Base-by-base conservation (phyloP, 2,888 invertebrate genomes). In the Drosophila parthenogenetica region DNA sequence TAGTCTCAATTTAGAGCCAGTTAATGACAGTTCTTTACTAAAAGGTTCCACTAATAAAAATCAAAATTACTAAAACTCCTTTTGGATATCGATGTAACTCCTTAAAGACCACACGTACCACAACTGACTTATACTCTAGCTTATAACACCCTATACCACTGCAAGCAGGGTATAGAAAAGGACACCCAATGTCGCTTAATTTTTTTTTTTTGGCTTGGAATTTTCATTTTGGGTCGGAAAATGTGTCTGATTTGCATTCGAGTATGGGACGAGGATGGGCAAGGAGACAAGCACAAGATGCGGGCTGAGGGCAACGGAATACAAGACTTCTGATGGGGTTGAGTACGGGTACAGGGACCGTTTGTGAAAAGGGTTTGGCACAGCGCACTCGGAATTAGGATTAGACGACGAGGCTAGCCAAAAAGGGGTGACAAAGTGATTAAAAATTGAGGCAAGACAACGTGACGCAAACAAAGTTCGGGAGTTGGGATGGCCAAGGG, bases 231-330 rank as follows among this genome's bases (percentile, higher is more conserved):
- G 71, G 73, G 84, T 70, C 69, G 55, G 69, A 77, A 89, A 85
- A 87, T 87, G 82, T 84, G 73, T 79, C 87, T 89, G 85, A 85
- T 85, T 85, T 85, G 82, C 85, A 85, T 85, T 85, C 78, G 69
- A 46, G 46, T 32, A 43, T 45, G 64, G 63, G 58, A 45, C 55
- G 51, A 49, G 46, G 55, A 37, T 51, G 53, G 53, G 46, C 48
- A 35, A 49, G 53, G 35, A 49, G 37, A 14, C 7, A 8, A 43
- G 16, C 17, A 43, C 19, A 19, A 32, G n/a, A 54, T 29, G 16
- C 14, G 25, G 35, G 25, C 37, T 16, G 40, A 16, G 48, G 49
- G 14, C 32, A 16, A 45, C 8, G 40, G 22, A 7, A 59, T 10
- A 14, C 43, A 35, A 14, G 13, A 46, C 14, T 43, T 8, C 29